phyloP scores from a whole-genome alignment of 2,888 invertebrate species.

The Clostera curtula region DNA sequence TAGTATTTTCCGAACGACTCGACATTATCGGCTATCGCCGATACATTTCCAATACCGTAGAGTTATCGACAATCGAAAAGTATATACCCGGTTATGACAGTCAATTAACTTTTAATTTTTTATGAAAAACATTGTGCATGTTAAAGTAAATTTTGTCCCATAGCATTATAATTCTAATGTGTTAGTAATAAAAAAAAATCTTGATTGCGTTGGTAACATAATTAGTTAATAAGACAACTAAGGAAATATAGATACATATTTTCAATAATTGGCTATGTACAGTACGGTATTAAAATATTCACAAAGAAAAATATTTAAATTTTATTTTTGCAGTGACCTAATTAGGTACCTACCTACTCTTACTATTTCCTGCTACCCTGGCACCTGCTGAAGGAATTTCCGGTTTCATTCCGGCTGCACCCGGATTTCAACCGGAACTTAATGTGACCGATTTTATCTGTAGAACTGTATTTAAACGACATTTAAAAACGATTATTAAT shows the following conservation, averaged over 20 bases:
- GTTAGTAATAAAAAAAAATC: too few species aligned
- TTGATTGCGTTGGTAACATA: too few species aligned
- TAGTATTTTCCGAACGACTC: constrained; percentile 73
- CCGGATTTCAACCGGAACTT: constrained; percentile 13
- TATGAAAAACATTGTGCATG: neutral
- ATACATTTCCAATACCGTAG: constrained; percentile 58
- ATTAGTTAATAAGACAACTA: too few species aligned
- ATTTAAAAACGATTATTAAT: too few species aligned
- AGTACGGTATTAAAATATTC: too few species aligned
- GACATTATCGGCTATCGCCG: constrained; percentile 73
- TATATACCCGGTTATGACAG: neutral
- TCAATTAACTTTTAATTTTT: neutral
- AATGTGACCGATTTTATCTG: too few species aligned
- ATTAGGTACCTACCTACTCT: constrained; percentile 9
- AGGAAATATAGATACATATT: too few species aligned
- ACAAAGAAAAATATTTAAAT: too few species aligned
- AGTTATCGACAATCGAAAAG: constrained; percentile 31
- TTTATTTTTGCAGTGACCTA: constrained; percentile 29
- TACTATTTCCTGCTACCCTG: constrained; percentile 39
- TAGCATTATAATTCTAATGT: too few species aligned
- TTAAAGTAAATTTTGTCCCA: constrained; percentile 1
- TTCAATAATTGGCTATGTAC: too few species aligned
- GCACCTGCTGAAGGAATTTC: constrained; percentile 38
- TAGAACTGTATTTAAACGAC: too few species aligned
- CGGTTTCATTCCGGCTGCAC: constrained; percentile 29